Evolutionary conservation across 2,797 vertebrate species (phyloP).

Genomic region (Scolopax bukidnonensis): DNA sequence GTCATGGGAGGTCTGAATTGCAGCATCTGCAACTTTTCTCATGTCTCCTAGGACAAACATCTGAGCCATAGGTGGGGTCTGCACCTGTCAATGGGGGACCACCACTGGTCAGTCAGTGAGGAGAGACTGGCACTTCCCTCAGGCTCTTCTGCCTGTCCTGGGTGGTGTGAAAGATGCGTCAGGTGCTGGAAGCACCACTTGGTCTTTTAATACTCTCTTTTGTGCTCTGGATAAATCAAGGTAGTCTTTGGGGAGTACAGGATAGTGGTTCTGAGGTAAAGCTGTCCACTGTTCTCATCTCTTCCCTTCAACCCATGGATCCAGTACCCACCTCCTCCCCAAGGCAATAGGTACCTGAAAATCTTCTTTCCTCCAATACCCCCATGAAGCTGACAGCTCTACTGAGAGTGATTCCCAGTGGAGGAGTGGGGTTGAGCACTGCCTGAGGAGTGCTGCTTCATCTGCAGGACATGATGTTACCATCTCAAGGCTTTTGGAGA

Average conservation of each 20-base stretch:
- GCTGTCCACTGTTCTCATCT: neutral
- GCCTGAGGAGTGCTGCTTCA: neutral
- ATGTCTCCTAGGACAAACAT: neutral
- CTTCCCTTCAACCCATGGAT: neutral
- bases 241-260: neutral
- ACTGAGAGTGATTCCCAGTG: neutral
- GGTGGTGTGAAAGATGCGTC: neutral
- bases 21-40: neutral
- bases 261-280: neutral
- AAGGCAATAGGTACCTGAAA: accelerated
- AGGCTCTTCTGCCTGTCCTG: neutral
- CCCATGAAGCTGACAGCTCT: neutral
- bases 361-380: neutral
- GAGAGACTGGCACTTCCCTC: neutral
- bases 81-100: neutral
- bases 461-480: neutral
- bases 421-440: neutral
- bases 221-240: neutral
- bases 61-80: neutral
- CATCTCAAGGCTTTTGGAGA: neutral
- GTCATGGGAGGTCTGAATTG: neutral
- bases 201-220: neutral
- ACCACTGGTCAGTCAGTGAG: neutral
- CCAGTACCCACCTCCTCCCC: neutral
- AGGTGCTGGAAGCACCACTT: neutral